Base-by-base conservation (phyloP, 2,888 invertebrate species). In the Apamea anceps region DNA sequence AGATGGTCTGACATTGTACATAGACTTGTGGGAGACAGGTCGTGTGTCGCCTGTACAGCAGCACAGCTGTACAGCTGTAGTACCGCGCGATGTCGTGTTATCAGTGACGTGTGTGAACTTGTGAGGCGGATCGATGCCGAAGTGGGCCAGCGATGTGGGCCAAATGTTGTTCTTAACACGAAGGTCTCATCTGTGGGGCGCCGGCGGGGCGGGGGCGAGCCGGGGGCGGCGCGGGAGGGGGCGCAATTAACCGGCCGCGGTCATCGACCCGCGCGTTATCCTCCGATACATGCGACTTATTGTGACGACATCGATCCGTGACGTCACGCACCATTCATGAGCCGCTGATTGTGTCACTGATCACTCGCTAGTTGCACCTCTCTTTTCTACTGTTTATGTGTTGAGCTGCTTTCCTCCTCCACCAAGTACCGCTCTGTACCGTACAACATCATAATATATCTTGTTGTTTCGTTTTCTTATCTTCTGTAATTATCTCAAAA, bases 221-320 rank as follows among this genome's bases (percentile, higher is more conserved):
- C 80, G 80, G 72, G 25, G 5, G 45, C 6, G 12, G 18, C 81
- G 77, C 84, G 79, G 78, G 81, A 85, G 68, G 84, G 81, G 75
- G 79, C 93, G 93, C 94, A 96, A 96, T 96, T 96, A 96, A 93
- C 95, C 93, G 91, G 92, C 92, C 93, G 93, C 94, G 95, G 95
- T 95, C 96, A 92, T 92, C 93, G 94, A 96, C 95, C 96, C 88
- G 87, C 87, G 81, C 90, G 91, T 91, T 89, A 91, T 90, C 88
- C 88, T 84, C 86, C 87, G 83, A 89, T 87, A 88, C 90, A 89
- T 91, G 89, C 88, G 90, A 91, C 90, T 91, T 89, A 89, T 90
- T 90, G 91, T 90, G 88, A 87, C 86, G 87, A 86, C 86, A 88
- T 87, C 87, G 90, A 90, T 85, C 89, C 86, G 86, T 89, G 87